Conservation (phyloP, 2,888 invertebrate species). For the Megamerina dolium region DNA sequence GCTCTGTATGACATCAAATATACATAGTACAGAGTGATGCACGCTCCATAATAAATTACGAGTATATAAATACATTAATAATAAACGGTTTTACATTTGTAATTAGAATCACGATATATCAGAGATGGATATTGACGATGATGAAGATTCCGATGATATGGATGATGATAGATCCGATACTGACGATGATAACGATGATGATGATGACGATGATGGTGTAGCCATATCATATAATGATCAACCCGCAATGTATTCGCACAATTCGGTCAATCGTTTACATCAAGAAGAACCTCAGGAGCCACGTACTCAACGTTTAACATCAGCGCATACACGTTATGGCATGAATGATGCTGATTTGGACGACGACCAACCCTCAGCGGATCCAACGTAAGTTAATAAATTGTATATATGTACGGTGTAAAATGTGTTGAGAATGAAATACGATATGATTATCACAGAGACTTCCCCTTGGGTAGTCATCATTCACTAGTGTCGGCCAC, state of each 20-base stretch:
- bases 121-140: slow-evolving; percentile 36
- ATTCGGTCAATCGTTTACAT: slow-evolving; percentile 40
- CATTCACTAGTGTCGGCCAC: too few species aligned
- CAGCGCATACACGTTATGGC: slow-evolving; percentile 30
- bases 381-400: slow-evolving; percentile 47
- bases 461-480: too few species aligned
- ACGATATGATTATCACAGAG: too few species aligned
- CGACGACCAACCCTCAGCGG: slow-evolving; percentile 35
- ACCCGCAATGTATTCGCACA: slow-evolving; percentile 40
- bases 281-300: slow-evolving; percentile 45
- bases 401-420: neutral
- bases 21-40: too few species aligned
- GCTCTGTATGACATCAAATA: too few species aligned
- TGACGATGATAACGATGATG: slow-evolving; percentile 34
- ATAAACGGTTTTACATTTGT: slow-evolving; percentile 2
- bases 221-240: slow-evolving; percentile 45
- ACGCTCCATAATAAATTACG: too few species aligned
- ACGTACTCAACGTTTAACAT: slow-evolving; percentile 39
- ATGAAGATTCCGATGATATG: slow-evolving; percentile 36
- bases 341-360: slow-evolving; percentile 19
- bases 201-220: slow-evolving; percentile 32
- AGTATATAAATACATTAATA: too few species aligned
- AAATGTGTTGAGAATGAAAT: too few species aligned
- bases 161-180: slow-evolving; percentile 37
- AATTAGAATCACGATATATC: slow-evolving; percentile 28